Evolutionary conservation across 2,888 invertebrate genomes (phyloP), one percentile per base, ranked within the genome.

Genomic region (Ryuthela nishihirai): DNA sequence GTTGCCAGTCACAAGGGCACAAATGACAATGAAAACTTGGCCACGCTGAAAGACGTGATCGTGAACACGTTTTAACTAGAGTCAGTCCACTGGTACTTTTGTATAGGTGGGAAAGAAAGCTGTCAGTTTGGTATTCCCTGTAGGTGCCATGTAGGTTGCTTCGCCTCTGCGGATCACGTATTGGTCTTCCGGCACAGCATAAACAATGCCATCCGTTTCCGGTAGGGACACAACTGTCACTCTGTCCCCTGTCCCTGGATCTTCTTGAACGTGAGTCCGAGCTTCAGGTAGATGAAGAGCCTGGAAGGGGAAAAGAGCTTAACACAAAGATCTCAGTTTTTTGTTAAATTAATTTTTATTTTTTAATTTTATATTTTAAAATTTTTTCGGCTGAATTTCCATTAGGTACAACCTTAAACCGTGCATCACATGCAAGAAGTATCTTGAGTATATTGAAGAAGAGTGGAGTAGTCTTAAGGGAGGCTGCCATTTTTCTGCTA

Each of bases 131-230:
- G 46, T 29, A 18, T 61, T 55, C 29, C 55, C 55, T n/a, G 44
- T 38, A 10, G 61, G 61, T 34, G 55, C 47, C 42, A 61, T 41
- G 15, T 61, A 61, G 1, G 60, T 60, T 7, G 52, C 50, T 12
- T 52, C 55, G 15, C 50, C 50, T 25, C 47, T 25, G 29, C 50
- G 25, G 5, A 61, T 55, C 4, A 61, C 61, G 23, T 61, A 61
- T 21, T 50, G 46, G n/a, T 61, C 47, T 26, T 61, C 61, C 6
- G 61, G 61, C 9, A 61, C 61, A 9, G 61, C 61, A 17, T 61
- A 61, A 4, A 61, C 55, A 3, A 61, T 47, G 1, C 55, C 55
- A 15, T 55, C 52, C 1, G 38, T 47, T 36, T 52, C 47, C 6
- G 61, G 61, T n/a, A 61, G 35, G 4, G 61, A 49, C 7, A 61